Evolutionary conservation across 2,888 invertebrate genomes (phyloP), one percentile per base, ranked within the genome.

Genomic region (Leptothorax acervorum): DNA sequence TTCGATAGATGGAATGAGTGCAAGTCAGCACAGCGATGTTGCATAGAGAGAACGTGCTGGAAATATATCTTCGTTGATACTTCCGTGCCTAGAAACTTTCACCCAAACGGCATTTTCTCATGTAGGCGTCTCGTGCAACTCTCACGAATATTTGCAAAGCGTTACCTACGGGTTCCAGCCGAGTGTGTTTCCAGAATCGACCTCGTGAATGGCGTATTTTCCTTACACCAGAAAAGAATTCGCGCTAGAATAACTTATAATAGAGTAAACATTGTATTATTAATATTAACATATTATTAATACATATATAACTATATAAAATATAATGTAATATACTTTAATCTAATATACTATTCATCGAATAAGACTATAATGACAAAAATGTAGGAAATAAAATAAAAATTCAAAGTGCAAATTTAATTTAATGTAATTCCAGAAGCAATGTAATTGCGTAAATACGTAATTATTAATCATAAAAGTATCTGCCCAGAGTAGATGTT

Each of bases 91-190:
- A 70, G 66, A 82, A 88, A 90, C 89, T 90, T 88, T 90, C 90
- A 86, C 88, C 73, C 1, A 82, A 79, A 84, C 70, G 75, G 71
- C 82, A 75, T 84, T 88, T 85, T 81, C 82, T 70, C 23, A 35
- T 81, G 60, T 51, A 83, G 28, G 76, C 87, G 74, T 42, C 71
- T 89, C 83, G 88, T 84, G 48, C 66, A 78, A 82, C 84, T 90
- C 88, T 83, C 90, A 86, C 89, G 89, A 83, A 90, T 90, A 89
- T 89, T 89, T 89, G 83, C 88, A 68, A 68, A 81, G 53, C 62
- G 63, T 82, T 86, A 51, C 53, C 68, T 70, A 83, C 76, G 48
- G 2, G 57, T 79, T 65, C 62, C 42, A n/a, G n/a, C 23, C 15
- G 53, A 28, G 5, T 31, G 11, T 42, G 28, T 12, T 42, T 23